Evolutionary conservation across 2,888 invertebrate species (phyloP), one percentile per base, ranked within the genome.

Genomic region (Ypsolopha sequella): DNA sequence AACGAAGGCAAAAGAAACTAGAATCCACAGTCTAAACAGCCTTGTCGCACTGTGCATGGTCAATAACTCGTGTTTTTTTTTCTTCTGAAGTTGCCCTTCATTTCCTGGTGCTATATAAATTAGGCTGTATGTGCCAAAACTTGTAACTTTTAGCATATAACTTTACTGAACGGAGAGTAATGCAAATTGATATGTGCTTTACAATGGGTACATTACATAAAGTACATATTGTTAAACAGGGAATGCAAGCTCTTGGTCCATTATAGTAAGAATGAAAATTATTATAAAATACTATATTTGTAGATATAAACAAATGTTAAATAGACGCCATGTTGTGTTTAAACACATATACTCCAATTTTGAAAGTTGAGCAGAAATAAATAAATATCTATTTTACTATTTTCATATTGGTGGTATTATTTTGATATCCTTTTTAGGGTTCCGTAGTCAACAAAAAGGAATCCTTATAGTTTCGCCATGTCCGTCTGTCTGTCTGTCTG

Each of bases 361-460:
- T 71, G 73, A 70, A 73, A 73, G 79, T 80, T 80, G 69, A 77
- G 69, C 76, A 68, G 72, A 75, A 82, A 82, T 85, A 75, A 82
- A 82, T 85, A 84, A 78, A 85, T 81, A 75, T 84, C 75, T 86
- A 85, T 85, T 85, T 86, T 85, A 84, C 84, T 86, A 86, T 86
- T 86, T 86, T 85, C 86, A 85, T 76, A 85, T 76, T 80, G 68
- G 59, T 84, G 48, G 81, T 85, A 64, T 72, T 45, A 45, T 51
- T 45, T 51, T 33, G 10, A 8, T n/a, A 38, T 14, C 48, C 46
- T 46, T 35, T 9, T 2, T 24, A n/a, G n/a, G n/a, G n/a, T n/a
- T n/a, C n/a, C n/a, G n/a, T n/a, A n/a, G n/a, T n/a, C n/a, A n/a
- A n/a, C n/a, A n/a, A n/a, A n/a, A n/a, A n/a, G n/a, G n/a, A n/a